These are phyloP conservation scores for Sceliomorpha sp. DNA, from an alignment of 2,888 invertebrate species.

Conservation along the genomic window DNA sequence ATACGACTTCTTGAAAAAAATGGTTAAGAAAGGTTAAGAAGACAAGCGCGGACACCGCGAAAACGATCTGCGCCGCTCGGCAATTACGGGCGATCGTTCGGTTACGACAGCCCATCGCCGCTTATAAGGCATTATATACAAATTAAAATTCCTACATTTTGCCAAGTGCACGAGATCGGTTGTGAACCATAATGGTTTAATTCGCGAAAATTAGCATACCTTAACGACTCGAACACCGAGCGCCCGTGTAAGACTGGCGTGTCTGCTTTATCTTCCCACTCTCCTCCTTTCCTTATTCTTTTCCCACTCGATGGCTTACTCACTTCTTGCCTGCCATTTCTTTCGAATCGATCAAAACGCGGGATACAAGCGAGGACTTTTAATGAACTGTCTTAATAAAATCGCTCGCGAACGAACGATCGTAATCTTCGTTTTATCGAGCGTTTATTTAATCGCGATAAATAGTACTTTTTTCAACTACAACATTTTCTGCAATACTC, in stretches of 20 bases:
- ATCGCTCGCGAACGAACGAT: slow-evolving; percentile 11
- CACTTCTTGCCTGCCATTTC: slow-evolving; percentile 42
- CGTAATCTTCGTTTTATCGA: no score
- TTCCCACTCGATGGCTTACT: slow-evolving; percentile 39
- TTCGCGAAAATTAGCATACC: slow-evolving; percentile 70
- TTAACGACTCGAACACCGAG: slow-evolving; percentile 62
- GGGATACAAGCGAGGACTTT: slow-evolving; percentile 48
- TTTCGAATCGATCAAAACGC: slow-evolving; percentile 49
- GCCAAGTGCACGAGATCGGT: slow-evolving; percentile 49
- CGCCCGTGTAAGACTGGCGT: slow-evolving; percentile 52
- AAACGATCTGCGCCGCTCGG: slow-evolving; percentile 41
- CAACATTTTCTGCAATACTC: no score
- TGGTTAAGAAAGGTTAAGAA: slow-evolving; percentile 33
- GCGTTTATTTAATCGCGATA: no score
- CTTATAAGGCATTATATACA: slow-evolving; percentile 59
- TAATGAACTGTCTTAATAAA: slow-evolving; percentile 52
- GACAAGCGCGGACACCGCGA: slow-evolving; percentile 28
- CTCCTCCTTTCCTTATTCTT: slow-evolving; percentile 13
- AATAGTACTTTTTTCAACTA: no score
- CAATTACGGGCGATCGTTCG: slow-evolving; percentile 57
- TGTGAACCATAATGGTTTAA: slow-evolving; percentile 69
- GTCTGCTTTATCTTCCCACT: slow-evolving; percentile 53
- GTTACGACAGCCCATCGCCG: slow-evolving; percentile 53
- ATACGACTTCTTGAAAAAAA: slow-evolving; percentile 29
- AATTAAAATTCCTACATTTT: slow-evolving; percentile 64